A percentile compares a stretch with the other conserved stretches of the same genome.
Evolutionary conservation across 1,140 invertebrate genomes (phyloP).

Genomic region (Drosophila sturtevanti): DNA sequence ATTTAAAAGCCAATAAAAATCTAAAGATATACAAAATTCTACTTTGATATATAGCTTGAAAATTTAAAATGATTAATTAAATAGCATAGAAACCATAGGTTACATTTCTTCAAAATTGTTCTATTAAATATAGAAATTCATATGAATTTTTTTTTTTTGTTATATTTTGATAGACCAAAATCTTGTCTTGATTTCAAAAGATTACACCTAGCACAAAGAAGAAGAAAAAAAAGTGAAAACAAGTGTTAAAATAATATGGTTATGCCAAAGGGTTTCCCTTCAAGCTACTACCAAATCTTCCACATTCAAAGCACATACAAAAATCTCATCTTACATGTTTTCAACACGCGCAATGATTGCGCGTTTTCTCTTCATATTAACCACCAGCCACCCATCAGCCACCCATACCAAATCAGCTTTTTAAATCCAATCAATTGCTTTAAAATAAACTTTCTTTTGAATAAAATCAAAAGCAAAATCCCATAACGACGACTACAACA

Average conservation of each 20-base stretch:
- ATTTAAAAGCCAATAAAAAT: no score
- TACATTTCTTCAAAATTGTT: no score
- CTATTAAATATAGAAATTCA: no score
- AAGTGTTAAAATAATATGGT: neutral
- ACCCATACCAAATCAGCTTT: slow-evolving; percentile 40
- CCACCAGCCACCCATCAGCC: no score
- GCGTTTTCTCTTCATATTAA: neutral
- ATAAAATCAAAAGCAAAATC: slow-evolving; percentile 61
- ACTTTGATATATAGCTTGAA: no score
- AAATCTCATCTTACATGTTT: slow-evolving; percentile 29
- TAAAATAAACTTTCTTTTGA: slow-evolving; percentile 75
- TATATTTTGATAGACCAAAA: neutral
- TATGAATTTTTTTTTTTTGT: no score
- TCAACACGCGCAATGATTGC: slow-evolving; percentile 18
- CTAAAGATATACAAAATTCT: no score
- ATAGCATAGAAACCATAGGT: no score
- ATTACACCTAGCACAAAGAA: neutral
- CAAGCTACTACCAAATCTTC: neutral
- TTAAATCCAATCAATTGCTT: slow-evolving; percentile 78
- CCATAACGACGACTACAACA: slow-evolving; percentile 50
- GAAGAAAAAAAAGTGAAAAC: neutral
- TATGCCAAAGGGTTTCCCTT: neutral
- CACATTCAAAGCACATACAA: slow-evolving; percentile 24
- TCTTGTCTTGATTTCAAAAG: neutral
- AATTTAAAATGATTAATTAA: no score